These are phyloP conservation scores for Narcine bancroftii DNA, from an alignment of 2,113 vertebrate species.

Conservation along the genomic window DNA sequence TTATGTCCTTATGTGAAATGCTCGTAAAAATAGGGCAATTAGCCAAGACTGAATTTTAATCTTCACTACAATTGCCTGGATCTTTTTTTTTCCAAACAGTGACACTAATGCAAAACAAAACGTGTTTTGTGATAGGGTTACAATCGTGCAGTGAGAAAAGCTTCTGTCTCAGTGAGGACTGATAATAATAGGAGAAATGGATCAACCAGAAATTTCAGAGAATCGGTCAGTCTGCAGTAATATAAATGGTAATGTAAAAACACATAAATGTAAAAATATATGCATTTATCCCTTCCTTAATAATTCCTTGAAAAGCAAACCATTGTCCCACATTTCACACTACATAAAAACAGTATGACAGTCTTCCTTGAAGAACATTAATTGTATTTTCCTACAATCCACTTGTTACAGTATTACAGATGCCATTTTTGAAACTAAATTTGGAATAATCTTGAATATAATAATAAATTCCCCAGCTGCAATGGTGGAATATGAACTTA, in stretches of 20 bases:
- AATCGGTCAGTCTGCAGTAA: not conserved
- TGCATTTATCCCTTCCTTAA: not conserved
- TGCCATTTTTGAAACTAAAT: too few relatives aligned
- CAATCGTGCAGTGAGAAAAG: not conserved
- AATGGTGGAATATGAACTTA: too few relatives aligned
- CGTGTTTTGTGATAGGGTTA: not conserved
- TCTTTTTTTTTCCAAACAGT: not conserved
- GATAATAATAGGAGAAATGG: not conserved
- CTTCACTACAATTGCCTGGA: not conserved
- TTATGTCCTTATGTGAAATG: too few relatives aligned
- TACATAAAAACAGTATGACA: too few relatives aligned
- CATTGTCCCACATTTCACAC: too few relatives aligned
- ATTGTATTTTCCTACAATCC: too few relatives aligned
- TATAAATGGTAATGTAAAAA: not conserved
- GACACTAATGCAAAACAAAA: not conserved
- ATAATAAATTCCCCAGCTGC: too few relatives aligned
- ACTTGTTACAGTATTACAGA: too few relatives aligned
- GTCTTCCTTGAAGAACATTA: too few relatives aligned
- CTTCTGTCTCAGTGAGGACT: not conserved
- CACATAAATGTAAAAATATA: not conserved
- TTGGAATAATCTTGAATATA: too few relatives aligned
- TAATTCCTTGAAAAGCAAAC: not conserved
- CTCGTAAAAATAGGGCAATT: not conserved
- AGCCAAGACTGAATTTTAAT: not conserved
- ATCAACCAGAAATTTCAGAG: not conserved